A percentile compares a stretch with the other conserved stretches of the same genome.
Evolutionary conservation across 2,797 vertebrate genomes (phyloP).

Genomic region (Pelodytes ibericus): DNA sequence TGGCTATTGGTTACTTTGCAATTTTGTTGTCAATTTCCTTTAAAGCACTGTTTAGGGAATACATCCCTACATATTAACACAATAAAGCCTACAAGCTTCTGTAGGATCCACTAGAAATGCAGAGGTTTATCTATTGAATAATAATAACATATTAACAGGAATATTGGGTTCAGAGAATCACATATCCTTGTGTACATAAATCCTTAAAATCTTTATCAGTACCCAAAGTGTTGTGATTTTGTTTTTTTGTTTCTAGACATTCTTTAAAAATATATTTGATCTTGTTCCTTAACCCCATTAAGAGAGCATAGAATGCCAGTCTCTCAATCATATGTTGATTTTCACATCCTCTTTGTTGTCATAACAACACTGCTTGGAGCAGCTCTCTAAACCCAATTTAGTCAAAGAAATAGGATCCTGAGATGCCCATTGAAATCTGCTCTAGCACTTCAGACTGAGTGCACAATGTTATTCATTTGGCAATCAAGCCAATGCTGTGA

Average conservation of each 20-base stretch:
- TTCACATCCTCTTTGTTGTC: constrained; percentile 21
- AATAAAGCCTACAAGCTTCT: no score
- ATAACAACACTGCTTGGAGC: constrained; percentile 31
- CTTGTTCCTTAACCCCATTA: neutral
- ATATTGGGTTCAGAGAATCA: neutral
- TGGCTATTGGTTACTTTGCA: no score
- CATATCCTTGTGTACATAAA: neutral
- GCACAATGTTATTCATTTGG: constrained; percentile 16
- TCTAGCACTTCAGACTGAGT: constrained; percentile 18
- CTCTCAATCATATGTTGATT: constrained; percentile 12
- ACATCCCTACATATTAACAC: no score
- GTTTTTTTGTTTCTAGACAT: neutral
- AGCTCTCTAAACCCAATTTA: constrained; percentile 26
- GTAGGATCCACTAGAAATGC: no score
- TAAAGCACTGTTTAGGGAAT: no score
- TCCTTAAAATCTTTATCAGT: neutral
- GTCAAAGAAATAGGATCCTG: constrained; percentile 28
- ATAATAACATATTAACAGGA: no score
- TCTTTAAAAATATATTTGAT: neutral
- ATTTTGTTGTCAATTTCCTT: no score
- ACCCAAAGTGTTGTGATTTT: neutral
- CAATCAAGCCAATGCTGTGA: neutral
- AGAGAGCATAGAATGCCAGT: neutral
- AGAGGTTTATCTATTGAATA: no score
- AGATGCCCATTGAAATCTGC: constrained; percentile 18